These are phyloP conservation scores for Amazona vittata DNA, from an alignment of 2,113 vertebrate species.

Conservation along the genomic window DNA sequence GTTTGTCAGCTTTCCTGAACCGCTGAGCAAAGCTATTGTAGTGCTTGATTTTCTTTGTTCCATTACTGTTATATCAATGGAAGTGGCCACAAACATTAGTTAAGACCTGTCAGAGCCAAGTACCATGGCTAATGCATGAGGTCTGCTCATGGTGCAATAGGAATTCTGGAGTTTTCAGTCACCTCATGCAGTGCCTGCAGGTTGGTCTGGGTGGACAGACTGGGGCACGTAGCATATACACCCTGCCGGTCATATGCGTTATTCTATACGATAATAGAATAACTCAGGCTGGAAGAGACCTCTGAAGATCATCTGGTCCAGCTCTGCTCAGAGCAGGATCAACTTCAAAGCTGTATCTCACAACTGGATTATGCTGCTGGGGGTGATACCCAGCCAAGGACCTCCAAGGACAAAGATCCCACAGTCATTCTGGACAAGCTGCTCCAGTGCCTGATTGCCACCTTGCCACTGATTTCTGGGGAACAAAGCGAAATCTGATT, in stretches of 20 bases:
- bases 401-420: not conserved
- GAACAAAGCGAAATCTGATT: not conserved
- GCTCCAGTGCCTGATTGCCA: not conserved
- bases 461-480: not conserved
- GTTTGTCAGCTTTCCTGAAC: not conserved
- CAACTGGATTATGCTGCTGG: not conserved
- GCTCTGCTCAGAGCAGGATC: not conserved
- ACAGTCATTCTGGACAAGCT: not conserved
- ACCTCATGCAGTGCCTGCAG: not conserved
- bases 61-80: not conserved
- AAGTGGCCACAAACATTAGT: not conserved
- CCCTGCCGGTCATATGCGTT: not conserved
- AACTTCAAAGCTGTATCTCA: not conserved
- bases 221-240: no score
- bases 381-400: not conserved
- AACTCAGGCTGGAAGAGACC: not conserved
- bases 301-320: not conserved
- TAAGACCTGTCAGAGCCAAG: not conserved
- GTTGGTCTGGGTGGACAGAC: not conserved
- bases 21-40: not conserved
- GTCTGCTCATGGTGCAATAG: not conserved
- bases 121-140: fast-evolving
- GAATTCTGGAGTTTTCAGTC: not conserved
- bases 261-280: not conserved
- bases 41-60: not conserved